Base-by-base conservation (phyloP, 2,888 invertebrate species). In the Ennomos fuscantarius region DNA sequence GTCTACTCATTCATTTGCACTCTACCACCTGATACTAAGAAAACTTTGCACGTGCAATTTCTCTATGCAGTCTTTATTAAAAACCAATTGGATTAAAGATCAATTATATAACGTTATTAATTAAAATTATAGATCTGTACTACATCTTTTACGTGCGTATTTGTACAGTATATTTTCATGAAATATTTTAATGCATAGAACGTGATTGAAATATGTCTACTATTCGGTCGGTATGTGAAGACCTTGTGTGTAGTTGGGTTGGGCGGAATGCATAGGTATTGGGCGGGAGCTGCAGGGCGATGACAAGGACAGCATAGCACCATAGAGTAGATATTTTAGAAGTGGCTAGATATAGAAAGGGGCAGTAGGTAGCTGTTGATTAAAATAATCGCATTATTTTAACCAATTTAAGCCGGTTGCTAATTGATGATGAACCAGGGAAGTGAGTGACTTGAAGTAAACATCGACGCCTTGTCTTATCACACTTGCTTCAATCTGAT, bases 231-330 rank as follows among this genome's bases (percentile, higher is more conserved):
- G 24, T 24, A 24, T 24, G 24, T 24, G 24, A 24, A 31, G 35
- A 40, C 43, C 44, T 57, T 64, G 44, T 39, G 39, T 12, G 54
- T 39, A 12, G 46, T 50, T 48, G 57, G 62, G 65, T 69, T 70
- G 68, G 69, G 68, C 65, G 66, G 71, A 72, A 73, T 76, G 70
- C 70, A 68, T 60, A 65, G 40, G 15, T 41, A 48, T 72, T 74
- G 60, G 76, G 72, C 69, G 61, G 69, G 40, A 47, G 68, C 63
- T 75, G 72, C 75, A 76, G 55, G 57, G 57, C 61, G 65, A 69
- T 67, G 72, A 77, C 72, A 78, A 78, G 70, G 72, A 75, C 70
- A 52, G 66, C 51, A 60, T 68, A 50, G 56, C 34, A 50, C 15
- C 76, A 77, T 70, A 78, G 76, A 75, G 51, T 66, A 71, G 13